A percentile compares a stretch with the other conserved stretches of the same genome.
Evolutionary conservation across 2,113 vertebrate genomes (phyloP).

Genomic region (Oriolus oriolus): DNA sequence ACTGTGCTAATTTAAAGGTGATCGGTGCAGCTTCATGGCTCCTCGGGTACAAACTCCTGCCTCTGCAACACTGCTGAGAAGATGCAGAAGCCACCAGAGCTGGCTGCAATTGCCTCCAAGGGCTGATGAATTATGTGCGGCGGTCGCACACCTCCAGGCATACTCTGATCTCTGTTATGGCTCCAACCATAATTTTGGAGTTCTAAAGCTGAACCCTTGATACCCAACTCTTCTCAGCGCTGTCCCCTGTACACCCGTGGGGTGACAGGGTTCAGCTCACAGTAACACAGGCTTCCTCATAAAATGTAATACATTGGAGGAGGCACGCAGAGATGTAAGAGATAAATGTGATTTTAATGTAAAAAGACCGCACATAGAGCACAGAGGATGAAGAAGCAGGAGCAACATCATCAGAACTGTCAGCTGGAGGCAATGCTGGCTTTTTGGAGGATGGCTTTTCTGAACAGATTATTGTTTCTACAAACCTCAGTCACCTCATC

Average conservation of each 20-base stretch:
- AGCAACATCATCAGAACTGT: neutral
- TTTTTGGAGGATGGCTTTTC: neutral
- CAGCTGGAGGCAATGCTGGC: neutral
- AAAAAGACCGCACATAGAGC: neutral
- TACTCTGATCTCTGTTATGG: rapidly evolving
- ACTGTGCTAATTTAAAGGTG: neutral
- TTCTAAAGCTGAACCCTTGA: neutral
- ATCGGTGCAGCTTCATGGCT: rapidly evolving
- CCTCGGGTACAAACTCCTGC: neutral
- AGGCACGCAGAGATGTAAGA: neutral
- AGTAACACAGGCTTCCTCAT: neutral
- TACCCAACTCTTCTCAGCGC: rapidly evolving
- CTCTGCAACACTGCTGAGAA: neutral
- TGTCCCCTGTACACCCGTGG: neutral
- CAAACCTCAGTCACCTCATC: neutral
- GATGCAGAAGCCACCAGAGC: neutral
- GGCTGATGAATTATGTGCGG: neutral
- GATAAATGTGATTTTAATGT: neutral
- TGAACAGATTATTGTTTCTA: neutral
- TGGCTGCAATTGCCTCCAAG: neutral
- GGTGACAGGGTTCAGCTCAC: rapidly evolving
- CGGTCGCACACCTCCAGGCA: neutral
- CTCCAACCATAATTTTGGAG: rapidly evolving
- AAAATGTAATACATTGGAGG: neutral
- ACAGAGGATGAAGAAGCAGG: neutral